Percentiles rank a stretch among this genome's conserved stretches.
Conservation (phyloP, 2,888 invertebrate genomes). For the Phalera bucephala region DNA sequence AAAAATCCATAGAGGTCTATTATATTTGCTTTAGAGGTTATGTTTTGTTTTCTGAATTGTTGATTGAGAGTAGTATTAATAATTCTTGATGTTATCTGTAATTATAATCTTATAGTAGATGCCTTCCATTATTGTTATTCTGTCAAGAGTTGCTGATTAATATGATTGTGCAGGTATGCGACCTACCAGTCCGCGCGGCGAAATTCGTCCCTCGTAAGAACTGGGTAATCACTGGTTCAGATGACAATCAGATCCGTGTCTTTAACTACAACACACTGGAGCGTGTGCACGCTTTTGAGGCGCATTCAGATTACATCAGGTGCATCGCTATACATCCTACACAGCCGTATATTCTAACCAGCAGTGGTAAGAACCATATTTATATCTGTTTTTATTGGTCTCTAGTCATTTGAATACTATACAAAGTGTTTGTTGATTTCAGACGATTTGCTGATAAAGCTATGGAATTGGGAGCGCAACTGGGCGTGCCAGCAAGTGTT, state of each 20-base stretch:
- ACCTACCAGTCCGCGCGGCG: constrained; percentile 97
- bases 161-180: constrained; percentile 94
- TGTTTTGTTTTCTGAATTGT: no score
- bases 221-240: constrained; percentile 99
- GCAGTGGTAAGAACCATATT: constrained; percentile 89
- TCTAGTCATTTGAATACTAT: no score
- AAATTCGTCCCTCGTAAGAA: constrained; percentile 98
- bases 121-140: no score
- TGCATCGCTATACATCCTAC: constrained; percentile 98
- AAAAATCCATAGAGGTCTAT: no score
- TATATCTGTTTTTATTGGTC: no score
- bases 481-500: constrained; percentile 99
- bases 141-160: no score
- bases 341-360: constrained; percentile 97
- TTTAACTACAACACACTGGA: constrained; percentile 99
- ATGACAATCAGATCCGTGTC: constrained; percentile 96
- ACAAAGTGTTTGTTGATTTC: constrained; percentile 11
- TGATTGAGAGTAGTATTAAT: no score
- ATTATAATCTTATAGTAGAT: no score
- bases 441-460: constrained; percentile 99
- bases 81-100: no score
- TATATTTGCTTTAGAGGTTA: no score
- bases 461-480: constrained; percentile 99
- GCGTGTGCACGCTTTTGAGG: constrained; percentile 97
- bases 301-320: constrained; percentile 98